phyloP scores from a whole-genome alignment of 2,113 vertebrate genomes.

The Cygnus buccinator region DNA sequence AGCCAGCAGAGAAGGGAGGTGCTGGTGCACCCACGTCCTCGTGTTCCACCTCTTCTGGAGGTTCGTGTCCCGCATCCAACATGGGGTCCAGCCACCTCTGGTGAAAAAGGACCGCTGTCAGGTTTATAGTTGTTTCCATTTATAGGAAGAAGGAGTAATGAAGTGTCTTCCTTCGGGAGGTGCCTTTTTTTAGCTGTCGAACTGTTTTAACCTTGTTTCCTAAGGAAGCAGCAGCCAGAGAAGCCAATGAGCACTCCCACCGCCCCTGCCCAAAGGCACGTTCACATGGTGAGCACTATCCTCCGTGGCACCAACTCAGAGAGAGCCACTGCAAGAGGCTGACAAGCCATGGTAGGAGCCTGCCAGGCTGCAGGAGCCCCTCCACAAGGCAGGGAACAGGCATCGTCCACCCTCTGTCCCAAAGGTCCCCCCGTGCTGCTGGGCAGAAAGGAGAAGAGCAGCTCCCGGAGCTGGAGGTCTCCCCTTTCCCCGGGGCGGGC shows the following conservation, averaged over 20 bases:
- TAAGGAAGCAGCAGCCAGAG: neutral
- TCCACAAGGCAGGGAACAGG: neutral
- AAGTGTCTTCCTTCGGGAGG: neutral
- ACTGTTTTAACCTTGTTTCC: neutral
- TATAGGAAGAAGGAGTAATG: neutral
- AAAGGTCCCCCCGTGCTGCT: neutral
- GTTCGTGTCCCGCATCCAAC: neutral
- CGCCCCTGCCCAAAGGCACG: neutral
- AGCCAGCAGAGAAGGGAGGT: neutral
- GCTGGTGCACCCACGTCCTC: neutral
- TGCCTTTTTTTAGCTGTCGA: neutral
- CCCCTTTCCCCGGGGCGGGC: neutral
- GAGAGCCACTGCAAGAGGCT: neutral
- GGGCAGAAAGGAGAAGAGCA: neutral
- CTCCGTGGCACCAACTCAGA: neutral
- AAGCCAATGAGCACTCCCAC: neutral
- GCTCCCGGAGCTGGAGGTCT: neutral
- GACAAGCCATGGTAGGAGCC: neutral
- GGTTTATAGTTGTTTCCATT: neutral
- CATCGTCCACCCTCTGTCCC: fast-evolving
- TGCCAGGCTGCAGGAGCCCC: neutral
- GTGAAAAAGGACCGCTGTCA: neutral
- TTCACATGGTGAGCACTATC: neutral
- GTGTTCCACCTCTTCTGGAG: neutral
- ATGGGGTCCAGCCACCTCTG: neutral